These are phyloP conservation scores for Danio tinwini DNA, from an alignment of 2,797 vertebrate genomes.

Conservation along the genomic window DNA sequence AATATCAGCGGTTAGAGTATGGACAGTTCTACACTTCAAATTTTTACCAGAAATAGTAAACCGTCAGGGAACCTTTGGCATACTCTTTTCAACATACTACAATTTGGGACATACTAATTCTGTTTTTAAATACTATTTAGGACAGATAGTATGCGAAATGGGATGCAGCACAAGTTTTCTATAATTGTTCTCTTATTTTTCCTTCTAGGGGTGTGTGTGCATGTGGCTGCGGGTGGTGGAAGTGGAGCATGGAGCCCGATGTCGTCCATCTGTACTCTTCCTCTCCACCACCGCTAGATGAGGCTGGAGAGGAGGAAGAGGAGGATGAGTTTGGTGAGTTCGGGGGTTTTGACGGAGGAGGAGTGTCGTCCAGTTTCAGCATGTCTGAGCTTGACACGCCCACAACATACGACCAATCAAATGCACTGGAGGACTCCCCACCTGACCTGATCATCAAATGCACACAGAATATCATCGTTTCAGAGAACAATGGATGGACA, in stretches of 20 bases:
- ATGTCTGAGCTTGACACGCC: conserved; percentile 79
- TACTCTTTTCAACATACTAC: no score
- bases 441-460: conserved; percentile 73
- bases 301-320: conserved; percentile 84
- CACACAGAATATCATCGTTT: conserved; percentile 59
- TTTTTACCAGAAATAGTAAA: no score
- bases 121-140: no score
- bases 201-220: conserved; percentile 54
- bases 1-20: no score
- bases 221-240: conserved; percentile 66
- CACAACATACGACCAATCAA: conserved; percentile 70
- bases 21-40: no score
- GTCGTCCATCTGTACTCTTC: conserved; percentile 87
- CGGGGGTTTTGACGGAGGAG: conserved; percentile 83
- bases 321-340: conserved; percentile 92
- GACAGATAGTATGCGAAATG: no score
- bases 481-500: conserved; percentile 56
- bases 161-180: background rate
- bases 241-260: conserved; percentile 88
- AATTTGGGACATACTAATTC: no score
- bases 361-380: conserved; percentile 75
- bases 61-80: no score
- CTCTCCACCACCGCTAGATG: conserved; percentile 86
- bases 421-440: conserved; percentile 72
- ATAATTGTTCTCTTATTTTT: background rate